phyloP scores from a whole-genome alignment of 2,113 vertebrate species.

The Pteropus alecto region DNA sequence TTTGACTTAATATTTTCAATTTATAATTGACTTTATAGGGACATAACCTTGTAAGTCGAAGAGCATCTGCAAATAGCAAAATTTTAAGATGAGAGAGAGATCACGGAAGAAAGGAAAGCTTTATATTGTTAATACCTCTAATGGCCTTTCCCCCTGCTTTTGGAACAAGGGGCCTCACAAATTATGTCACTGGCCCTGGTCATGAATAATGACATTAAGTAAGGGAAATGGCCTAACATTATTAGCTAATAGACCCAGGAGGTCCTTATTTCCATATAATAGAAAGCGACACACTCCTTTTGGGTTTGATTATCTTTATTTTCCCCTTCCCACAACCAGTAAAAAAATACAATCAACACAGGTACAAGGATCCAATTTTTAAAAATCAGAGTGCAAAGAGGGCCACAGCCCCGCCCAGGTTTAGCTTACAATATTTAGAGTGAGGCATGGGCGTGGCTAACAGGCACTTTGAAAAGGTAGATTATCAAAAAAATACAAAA shows the following conservation, averaged over 20 bases:
- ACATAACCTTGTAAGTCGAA: not conserved
- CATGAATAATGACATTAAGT: not conserved
- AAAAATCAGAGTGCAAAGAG: not conserved
- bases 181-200: rapidly evolving
- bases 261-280: not conserved
- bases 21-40: not conserved
- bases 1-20: no score
- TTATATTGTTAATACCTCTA: not conserved
- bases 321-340: conserved; percentile 53
- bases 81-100: not conserved
- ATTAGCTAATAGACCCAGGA: not conserved
- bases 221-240: not conserved
- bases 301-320: conserved; percentile 38
- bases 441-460: not conserved
- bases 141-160: not conserved
- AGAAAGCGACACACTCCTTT: not conserved
- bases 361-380: conserved; percentile 26
- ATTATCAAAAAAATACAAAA: conserved; percentile 79
- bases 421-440: conserved; percentile 62
- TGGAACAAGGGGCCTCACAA: not conserved
- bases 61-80: not conserved
- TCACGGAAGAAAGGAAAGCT: not conserved
- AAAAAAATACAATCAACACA: conserved; percentile 13
- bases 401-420: not conserved
- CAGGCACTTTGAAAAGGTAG: conserved; percentile 50